Evolutionary conservation across 2,113 vertebrate species (phyloP), one percentile per base, ranked within the genome.

Genomic region (Cairina moschata): DNA sequence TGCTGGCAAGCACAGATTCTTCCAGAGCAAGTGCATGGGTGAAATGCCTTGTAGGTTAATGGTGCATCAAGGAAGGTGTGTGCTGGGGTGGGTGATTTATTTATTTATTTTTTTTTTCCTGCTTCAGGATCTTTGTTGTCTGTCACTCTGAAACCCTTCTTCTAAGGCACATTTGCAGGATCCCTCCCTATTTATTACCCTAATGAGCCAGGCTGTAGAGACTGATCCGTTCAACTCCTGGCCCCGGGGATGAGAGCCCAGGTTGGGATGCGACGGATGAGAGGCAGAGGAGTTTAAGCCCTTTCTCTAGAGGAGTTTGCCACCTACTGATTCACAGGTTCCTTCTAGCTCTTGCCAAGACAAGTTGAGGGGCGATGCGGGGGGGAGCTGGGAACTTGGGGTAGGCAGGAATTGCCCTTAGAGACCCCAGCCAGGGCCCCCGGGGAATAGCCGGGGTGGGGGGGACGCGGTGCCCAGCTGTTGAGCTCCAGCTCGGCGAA

Each of bases 261-360:
- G 93, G 60, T 17, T 56, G 76, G 93, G 77, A 67, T 87, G 71
- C 2, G 6, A 52, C 54, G 60, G 77, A 93, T 88, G 55, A 20
- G 93, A 79, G 77, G 68, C 90, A 60, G 48, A 59, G 11, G 59
- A 66, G 88, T n/a, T 83, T 69, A 91, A 86, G 38, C 94, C 96
- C 95, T 98, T 84, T 79, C 76, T 89, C 81, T 92, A 91, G 79
- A 79, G 93, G 94, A 97, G 91, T 97, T 97, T 96, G 95, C 97
- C 97, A 97, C 97, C 97, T 95, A 95, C 97, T 94, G 96, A 96
- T 96, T 93, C 74, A 14, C 75, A 71, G 88, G 91, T 77, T 89
- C 92, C 83, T 73, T 32, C 34, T 23, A 23, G 59, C 76, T 83
- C 23, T 52, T 68, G 81, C 78, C 74, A 22, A 13, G 68, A 83